Percentiles rank a stretch among this genome's conserved stretches.
Conservation (phyloP, 2,113 vertebrate species). For the western clawed frog (Xenopus tropicalis) region DNA sequence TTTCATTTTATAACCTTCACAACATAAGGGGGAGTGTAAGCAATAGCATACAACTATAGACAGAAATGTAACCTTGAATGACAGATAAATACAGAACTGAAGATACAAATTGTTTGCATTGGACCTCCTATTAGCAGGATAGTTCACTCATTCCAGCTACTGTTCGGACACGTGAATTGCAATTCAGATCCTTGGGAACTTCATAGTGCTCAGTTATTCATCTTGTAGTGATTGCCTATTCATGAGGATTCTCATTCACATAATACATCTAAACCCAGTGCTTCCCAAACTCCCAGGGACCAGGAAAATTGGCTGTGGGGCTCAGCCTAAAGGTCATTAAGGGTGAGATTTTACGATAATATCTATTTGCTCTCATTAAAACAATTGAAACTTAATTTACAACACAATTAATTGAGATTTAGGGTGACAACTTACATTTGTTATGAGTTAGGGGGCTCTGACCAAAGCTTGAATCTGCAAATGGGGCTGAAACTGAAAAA, state of each 20-base stretch:
- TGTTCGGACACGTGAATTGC: background rate
- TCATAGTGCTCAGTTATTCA: constrained; percentile 6
- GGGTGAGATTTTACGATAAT: too few relatives aligned
- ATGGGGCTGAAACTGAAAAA: too few relatives aligned
- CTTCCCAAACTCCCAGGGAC: too few relatives aligned
- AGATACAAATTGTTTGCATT: constrained; percentile 3
- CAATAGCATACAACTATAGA: constrained; percentile 6
- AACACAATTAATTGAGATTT: too few relatives aligned
- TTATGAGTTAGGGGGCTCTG: too few relatives aligned
- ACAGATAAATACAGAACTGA: background rate
- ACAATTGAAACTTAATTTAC: too few relatives aligned
- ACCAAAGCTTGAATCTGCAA: too few relatives aligned
- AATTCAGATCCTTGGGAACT: constrained; percentile 2
- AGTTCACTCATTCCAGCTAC: background rate
- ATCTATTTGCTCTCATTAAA: too few relatives aligned
- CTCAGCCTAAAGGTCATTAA: too few relatives aligned
- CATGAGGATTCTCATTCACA: constrained; percentile 30
- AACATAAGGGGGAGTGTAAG: constrained; percentile 43
- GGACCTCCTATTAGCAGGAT: constrained; percentile 3
- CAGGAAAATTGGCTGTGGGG: too few relatives aligned
- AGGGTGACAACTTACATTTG: too few relatives aligned
- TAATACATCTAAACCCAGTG: background rate
- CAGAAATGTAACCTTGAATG: background rate
- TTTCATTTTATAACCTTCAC: constrained; percentile 61
- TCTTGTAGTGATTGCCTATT: constrained; percentile 5